A percentile compares a stretch with the other conserved stretches of the same genome.
Evolutionary conservation across 2,888 invertebrate species (phyloP).

Genomic region (Malacosoma neustria): DNA sequence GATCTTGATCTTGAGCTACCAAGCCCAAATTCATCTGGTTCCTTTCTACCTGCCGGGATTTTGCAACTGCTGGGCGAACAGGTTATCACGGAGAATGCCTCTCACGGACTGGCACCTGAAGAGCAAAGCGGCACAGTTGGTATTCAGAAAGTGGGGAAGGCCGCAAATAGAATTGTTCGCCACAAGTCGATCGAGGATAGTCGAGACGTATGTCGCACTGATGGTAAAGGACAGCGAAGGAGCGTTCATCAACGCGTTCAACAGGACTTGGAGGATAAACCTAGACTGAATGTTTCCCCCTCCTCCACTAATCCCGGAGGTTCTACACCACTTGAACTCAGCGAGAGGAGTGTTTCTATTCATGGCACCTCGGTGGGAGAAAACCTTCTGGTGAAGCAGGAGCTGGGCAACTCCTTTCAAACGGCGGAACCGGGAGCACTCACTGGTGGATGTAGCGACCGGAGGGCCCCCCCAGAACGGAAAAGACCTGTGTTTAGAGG

Average conservation of each 20-base stretch:
- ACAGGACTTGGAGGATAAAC: no score
- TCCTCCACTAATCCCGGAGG: constrained; percentile 14
- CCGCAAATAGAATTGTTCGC: neutral
- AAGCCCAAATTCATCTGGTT: no score
- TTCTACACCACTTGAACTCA: no score
- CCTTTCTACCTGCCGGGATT: neutral
- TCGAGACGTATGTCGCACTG: no score
- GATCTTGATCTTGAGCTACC: no score
- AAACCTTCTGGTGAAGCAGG: constrained; percentile 26
- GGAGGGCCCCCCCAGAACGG: constrained; percentile 11
- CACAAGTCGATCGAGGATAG: neutral
- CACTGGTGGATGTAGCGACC: constrained; percentile 14
- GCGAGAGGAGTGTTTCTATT: no score
- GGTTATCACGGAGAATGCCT: neutral
- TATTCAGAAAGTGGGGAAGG: neutral
- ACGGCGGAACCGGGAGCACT: constrained; percentile 6
- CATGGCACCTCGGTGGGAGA: constrained; percentile 20
- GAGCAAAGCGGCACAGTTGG: neutral
- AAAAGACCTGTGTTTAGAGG: neutral
- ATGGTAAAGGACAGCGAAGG: no score
- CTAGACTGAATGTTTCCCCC: no score
- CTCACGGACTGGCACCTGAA: neutral
- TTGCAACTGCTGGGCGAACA: neutral
- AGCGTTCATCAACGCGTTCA: constrained; percentile 10
- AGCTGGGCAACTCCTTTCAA: constrained; percentile 16